Evolutionary conservation across 1,140 invertebrate species (phyloP), one percentile per base, ranked within the genome.

Genomic region (Drosophila azteca): DNA sequence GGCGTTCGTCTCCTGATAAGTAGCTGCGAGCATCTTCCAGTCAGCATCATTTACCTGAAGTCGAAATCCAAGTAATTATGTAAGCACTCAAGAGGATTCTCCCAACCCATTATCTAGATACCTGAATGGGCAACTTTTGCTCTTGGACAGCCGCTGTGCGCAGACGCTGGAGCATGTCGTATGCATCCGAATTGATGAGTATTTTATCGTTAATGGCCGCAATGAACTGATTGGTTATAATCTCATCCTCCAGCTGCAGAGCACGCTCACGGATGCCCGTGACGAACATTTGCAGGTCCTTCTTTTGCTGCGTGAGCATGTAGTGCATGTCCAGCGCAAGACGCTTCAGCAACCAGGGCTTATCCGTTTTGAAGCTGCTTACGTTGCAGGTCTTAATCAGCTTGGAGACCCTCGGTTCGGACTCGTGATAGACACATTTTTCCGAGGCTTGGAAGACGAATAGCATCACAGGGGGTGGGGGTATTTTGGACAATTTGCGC

Each of bases 381-480:
- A 1, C 3, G 2, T 31, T 48, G 44, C 52, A 79, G 7, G 48
- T 13, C 0, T 17, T 22, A n/a, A 88, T 45, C 13, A 67, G 20
- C 2, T 17, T 1, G 0, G 83, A 60, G 0, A 73, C 41, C 15
- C 13, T 39, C 6, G 71, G 64, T 3, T 24, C 9, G 7, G 62
- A 48, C 13, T 15, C 24, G 0, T 3, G 39, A 43, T 68, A 83
- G 2, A 20, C 3, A 9, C 45, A 49, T 2, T 66, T 45, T 0
- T 26, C 9, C n/a, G 2, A 52, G 1, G 22, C 46, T 41, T 72
- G 58, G 17, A 84, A 65, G 2, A 85, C 49, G 53, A 77, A 90
- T 1, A 77, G 2, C 90, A 91, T 90, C 2, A 76, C 90, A 3
- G 76, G 82, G 0, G 84, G 81, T 58, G 13, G 69, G 9, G 4